Conservation (phyloP, 2,113 vertebrate genomes). For the Corythaeola cristata region DNA sequence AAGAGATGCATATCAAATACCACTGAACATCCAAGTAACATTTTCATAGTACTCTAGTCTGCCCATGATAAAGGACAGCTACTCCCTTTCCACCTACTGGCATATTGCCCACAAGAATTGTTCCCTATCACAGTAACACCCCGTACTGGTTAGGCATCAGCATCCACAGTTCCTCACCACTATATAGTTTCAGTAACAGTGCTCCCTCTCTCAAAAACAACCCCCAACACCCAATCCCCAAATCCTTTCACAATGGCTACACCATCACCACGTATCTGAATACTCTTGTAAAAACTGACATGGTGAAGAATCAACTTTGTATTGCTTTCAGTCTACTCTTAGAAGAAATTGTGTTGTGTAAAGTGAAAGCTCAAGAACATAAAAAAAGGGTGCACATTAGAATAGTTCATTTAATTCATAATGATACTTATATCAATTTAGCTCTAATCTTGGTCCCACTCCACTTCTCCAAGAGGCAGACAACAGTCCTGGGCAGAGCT, state of each 20-base stretch:
- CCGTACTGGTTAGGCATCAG: background rate
- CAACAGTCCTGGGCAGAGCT: background rate
- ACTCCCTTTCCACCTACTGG: background rate
- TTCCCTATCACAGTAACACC: background rate
- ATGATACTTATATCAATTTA: background rate
- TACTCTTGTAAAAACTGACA: too few species aligned
- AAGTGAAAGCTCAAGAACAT: background rate
- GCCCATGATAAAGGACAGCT: background rate
- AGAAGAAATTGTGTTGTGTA: too few species aligned
- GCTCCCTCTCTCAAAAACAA: background rate
- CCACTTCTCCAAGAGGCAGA: background rate
- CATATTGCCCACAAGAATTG: fast-evolving
- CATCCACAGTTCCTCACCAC: background rate
- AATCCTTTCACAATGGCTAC: background rate
- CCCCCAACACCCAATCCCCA: background rate
- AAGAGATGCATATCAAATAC: background rate
- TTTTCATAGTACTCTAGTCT: background rate
- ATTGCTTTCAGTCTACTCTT: background rate
- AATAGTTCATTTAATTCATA: background rate
- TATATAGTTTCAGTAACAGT: background rate
- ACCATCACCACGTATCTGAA: background rate
- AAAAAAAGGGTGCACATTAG: background rate
- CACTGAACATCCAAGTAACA: background rate
- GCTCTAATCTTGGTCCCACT: background rate
- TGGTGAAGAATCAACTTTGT: too few species aligned